Evolutionary conservation across 2,888 invertebrate genomes (phyloP).

Genomic region (Polia nebulosa): DNA sequence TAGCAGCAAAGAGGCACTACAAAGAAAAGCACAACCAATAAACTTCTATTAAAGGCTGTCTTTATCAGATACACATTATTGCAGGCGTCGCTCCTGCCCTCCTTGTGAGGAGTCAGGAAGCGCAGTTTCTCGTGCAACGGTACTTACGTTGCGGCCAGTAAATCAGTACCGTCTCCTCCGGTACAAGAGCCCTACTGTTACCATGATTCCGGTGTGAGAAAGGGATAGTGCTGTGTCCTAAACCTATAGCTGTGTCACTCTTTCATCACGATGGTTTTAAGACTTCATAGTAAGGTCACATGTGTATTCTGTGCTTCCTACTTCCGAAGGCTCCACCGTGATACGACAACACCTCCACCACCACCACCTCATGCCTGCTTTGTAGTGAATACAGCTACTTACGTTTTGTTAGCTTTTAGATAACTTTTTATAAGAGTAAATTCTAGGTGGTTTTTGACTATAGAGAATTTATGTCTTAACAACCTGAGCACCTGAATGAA

Average conservation of each 20-base stretch:
- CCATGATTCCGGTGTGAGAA: background rate
- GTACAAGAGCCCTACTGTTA: too few species aligned
- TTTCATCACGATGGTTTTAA: background rate
- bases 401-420: conserved; percentile 9
- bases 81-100: conserved; percentile 6
- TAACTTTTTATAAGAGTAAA: background rate
- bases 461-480: background rate
- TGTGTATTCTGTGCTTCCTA: conserved; percentile 56
- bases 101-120: conserved; percentile 16
- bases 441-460: too few species aligned
- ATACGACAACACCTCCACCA: background rate
- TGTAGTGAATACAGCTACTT: conserved; percentile 4
- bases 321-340: conserved; percentile 47
- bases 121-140: conserved; percentile 5
- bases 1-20: background rate
- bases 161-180: conserved; percentile 53
- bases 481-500: background rate
- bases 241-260: background rate
- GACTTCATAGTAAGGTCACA: background rate
- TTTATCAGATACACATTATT: conserved; percentile 29
- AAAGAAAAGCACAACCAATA: background rate
- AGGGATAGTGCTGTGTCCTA: background rate
- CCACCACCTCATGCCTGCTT: conserved; percentile 1
- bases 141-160: conserved; percentile 53
- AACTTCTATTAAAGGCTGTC: conserved; percentile 21